A percentile compares a stretch with the other conserved stretches of the same genome.
Evolutionary conservation across 2,113 vertebrate species (phyloP).

Genomic region (Castor canadensis): DNA sequence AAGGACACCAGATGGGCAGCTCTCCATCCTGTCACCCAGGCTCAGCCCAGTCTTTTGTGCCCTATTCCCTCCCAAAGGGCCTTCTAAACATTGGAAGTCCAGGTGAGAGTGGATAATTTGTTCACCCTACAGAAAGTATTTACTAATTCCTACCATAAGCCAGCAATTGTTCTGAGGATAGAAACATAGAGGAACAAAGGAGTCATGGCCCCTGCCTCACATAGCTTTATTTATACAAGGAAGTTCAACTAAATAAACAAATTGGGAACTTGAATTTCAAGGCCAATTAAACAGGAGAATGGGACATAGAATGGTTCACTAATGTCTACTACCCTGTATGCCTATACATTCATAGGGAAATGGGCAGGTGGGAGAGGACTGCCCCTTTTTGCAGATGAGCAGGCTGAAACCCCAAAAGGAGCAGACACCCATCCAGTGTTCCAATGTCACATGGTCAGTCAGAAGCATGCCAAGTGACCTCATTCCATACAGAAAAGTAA

Average conservation of each 20-base stretch:
- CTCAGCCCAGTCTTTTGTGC: not conserved
- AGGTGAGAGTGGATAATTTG: not conserved
- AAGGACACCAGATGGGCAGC: not conserved
- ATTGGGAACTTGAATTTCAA: not conserved
- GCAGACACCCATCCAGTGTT: not conserved
- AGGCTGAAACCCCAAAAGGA: not conserved
- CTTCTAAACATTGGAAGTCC: not conserved
- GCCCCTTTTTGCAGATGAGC: not conserved
- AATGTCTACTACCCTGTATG: not conserved
- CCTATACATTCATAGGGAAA: not conserved
- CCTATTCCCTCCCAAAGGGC: not conserved
- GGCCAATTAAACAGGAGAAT: not conserved
- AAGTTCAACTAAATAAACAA: not conserved
- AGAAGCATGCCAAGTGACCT: not conserved
- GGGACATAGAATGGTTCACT: not conserved
- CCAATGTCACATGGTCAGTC: not conserved
- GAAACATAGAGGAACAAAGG: not conserved
- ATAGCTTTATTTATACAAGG: not conserved
- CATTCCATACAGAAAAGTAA: constrained; percentile 12
- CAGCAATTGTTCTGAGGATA: not conserved
- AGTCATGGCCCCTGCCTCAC: not conserved
- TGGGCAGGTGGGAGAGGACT: not conserved
- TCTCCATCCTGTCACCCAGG: not conserved
- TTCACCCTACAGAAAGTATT: not conserved
- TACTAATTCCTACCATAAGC: not conserved